Percentiles rank a stretch among this genome's conserved stretches.
Conservation (phyloP, 2,113 vertebrate species). For the Ctenomys sociabilis region DNA sequence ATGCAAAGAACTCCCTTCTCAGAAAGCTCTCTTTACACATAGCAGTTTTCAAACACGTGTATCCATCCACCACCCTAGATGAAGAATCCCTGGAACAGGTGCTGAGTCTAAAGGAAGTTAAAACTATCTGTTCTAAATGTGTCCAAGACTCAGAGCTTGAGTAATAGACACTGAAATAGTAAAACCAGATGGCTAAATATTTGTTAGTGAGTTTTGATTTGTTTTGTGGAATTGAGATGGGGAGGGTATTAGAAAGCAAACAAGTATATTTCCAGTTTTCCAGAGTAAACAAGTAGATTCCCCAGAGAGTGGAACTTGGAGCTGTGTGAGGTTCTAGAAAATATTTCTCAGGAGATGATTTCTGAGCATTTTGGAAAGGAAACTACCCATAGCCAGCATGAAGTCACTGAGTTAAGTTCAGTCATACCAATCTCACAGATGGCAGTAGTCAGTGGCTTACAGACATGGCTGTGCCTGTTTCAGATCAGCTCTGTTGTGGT, state of each 20-base stretch:
- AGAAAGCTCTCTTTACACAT: background rate
- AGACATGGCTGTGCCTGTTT: background rate
- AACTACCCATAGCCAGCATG: slow-evolving; percentile 14
- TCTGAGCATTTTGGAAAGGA: slow-evolving; percentile 62
- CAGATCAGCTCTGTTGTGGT: background rate
- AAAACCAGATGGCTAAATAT: background rate
- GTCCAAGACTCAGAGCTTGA: background rate
- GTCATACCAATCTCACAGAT: background rate
- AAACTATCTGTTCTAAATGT: background rate
- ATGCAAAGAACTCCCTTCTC: background rate
- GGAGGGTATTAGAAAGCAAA: background rate
- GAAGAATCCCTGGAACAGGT: background rate
- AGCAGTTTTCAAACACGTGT: background rate
- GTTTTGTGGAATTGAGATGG: background rate
- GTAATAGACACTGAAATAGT: background rate
- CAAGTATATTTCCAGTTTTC: slow-evolving; percentile 59
- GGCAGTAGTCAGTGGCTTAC: background rate
- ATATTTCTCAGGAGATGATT: slow-evolving; percentile 49
- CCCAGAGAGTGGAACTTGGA: slow-evolving; percentile 44
- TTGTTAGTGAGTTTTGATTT: background rate
- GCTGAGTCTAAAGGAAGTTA: background rate
- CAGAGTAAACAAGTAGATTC: slow-evolving; percentile 56
- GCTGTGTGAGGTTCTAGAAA: slow-evolving; percentile 40
- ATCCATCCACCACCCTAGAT: background rate
- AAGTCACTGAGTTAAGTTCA: background rate